Percentiles rank a stretch among this genome's conserved stretches.
Conservation (phyloP, 2,113 vertebrate genomes). For the Panthera leo region DNA sequence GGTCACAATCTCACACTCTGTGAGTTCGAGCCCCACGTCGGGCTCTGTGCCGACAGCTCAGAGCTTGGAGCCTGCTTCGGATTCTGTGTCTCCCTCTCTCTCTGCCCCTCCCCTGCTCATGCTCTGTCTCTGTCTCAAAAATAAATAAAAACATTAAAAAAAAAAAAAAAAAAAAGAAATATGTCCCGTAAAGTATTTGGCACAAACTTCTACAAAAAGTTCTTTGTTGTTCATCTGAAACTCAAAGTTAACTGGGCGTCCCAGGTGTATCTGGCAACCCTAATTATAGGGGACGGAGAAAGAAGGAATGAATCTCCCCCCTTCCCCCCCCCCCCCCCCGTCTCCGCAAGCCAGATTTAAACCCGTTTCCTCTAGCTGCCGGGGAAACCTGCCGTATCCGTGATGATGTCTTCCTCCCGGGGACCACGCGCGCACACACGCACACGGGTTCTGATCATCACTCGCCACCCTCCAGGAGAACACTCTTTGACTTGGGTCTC, state of each 20-base stretch:
- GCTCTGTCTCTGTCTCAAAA: no score
- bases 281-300: no score
- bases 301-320: background rate
- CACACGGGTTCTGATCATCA: rapidly evolving
- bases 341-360: background rate
- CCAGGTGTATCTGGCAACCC: background rate
- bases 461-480: background rate
- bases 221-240: background rate
- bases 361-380: background rate
- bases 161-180: no score
- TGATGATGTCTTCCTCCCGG: rapidly evolving
- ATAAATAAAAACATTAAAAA: no score
- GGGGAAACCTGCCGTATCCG: rapidly evolving
- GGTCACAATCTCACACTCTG: no score
- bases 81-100: no score
- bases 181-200: background rate
- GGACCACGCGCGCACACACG: rapidly evolving
- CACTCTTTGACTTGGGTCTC: no score
- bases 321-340: no score
- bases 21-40: no score
- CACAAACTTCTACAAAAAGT: rapidly evolving
- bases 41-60: no score
- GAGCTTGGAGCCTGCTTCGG: no score
- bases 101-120: no score
- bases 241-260: background rate